phyloP scores from a whole-genome alignment of 1,140 invertebrate genomes.

The Nylanderia fulva region DNA sequence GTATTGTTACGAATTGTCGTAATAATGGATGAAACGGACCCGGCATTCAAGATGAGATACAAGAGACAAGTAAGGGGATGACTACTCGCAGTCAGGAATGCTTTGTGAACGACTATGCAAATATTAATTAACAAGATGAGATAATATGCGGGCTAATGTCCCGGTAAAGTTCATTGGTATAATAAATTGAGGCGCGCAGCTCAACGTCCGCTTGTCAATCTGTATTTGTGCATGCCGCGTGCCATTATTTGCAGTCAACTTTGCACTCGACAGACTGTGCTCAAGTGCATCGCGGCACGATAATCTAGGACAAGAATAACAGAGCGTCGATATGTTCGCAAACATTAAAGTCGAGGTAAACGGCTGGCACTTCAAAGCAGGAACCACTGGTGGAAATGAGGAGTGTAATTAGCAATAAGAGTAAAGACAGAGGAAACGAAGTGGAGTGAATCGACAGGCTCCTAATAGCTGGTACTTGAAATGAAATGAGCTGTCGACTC shows the following conservation, averaged over 20 bases:
- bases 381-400: neutral
- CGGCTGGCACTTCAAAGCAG: constrained; percentile 35
- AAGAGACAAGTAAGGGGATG: neutral
- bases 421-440: neutral
- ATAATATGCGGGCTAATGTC: too few relatives aligned
- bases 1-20: neutral
- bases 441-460: neutral
- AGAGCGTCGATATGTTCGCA: neutral
- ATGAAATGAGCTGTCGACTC: neutral
- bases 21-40: neutral
- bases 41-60: neutral
- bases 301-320: neutral
- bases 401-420: neutral
- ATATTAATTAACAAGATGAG: neutral
- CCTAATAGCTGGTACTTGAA: neutral
- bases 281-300: neutral
- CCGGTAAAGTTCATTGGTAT: neutral
- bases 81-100: neutral
- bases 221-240: neutral
- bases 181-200: neutral
- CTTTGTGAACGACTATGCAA: neutral
- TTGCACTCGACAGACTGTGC: neutral
- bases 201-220: neutral
- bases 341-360: neutral
- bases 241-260: neutral